Evolutionary conservation across 2,888 invertebrate species (phyloP).

Genomic region (Sphaeridia pumilis): DNA sequence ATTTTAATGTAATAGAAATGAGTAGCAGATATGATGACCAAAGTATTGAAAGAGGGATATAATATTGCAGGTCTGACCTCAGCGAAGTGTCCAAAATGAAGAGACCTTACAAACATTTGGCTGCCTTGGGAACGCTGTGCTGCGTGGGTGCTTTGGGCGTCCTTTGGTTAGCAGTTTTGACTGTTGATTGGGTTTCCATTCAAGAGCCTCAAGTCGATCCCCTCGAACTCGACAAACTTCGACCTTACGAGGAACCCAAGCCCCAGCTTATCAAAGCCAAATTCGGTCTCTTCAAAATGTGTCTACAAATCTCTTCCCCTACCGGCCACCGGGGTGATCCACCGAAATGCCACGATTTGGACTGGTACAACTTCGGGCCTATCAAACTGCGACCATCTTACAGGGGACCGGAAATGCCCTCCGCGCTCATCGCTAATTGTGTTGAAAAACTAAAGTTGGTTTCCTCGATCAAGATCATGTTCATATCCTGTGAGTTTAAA

Average conservation of each 20-base stretch:
- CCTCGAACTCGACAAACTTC: constrained; percentile 30
- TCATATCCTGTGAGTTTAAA: too few relatives aligned
- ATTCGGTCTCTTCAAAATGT: constrained; percentile 34
- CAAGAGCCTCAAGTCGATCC: constrained; percentile 33
- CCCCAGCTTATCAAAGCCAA: constrained; percentile 30
- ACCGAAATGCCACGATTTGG: constrained; percentile 26
- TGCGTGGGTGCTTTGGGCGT: constrained; percentile 26
- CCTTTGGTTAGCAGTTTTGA: constrained; percentile 30
- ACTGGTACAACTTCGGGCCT: constrained; percentile 29
- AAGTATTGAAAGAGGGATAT: too few relatives aligned
- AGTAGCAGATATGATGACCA: too few relatives aligned
- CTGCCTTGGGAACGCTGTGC: constrained; percentile 30
- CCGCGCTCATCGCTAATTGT: constrained; percentile 32
- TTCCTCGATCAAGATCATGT: too few relatives aligned
- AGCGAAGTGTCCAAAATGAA: constrained; percentile 21
- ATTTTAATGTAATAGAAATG: too few relatives aligned
- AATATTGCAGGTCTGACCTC: constrained; percentile 1
- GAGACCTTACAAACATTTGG: constrained; percentile 32
- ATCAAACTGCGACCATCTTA: constrained; percentile 20
- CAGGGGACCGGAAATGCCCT: constrained; percentile 20
- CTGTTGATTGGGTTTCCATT: constrained; percentile 31
- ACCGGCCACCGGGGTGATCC: background rate
- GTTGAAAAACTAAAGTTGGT: constrained; percentile 30
- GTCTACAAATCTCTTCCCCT: constrained; percentile 16
- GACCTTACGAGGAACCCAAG: constrained; percentile 31